Evolutionary conservation across 2,888 invertebrate genomes (phyloP), one percentile per base, ranked within the genome.

Genomic region (Argyresthia albistria): DNA sequence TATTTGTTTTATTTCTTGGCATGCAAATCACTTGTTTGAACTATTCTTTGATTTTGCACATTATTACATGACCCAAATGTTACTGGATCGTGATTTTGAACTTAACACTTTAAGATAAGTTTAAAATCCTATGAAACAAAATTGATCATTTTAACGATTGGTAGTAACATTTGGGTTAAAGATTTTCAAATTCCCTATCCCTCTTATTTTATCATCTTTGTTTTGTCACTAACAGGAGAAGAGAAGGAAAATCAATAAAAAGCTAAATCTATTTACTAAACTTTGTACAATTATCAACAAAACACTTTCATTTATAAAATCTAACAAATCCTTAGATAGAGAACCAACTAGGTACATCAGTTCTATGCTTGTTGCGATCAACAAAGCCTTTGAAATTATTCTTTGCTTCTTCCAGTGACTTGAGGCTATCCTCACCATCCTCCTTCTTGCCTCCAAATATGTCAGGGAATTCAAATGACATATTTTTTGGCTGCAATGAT

Each of bases 301-400:
- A 25, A 25, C 25, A 4, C 25, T 25, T 25, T 25, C 6, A 4
- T 37, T n/a, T 52, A 11, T 39, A 36, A 25, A 39, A 14, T 39
- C 25, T 47, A 15, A 42, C 25, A 8, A 8, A 14, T 15, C 1
- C 39, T 11, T 89, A 94, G 65, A 93, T 88, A 36, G 92, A 90
- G 76, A 91, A 95, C 95, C 95, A 96, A 56, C 93, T 92, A 6
- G 95, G 95, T 46, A 93, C 80, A 64, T 93, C 93, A 46, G 92
- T 90, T 66, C 93, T 87, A 55, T 91, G 79, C 74, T 92, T 92
- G 66, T 92, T 93, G 58, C 89, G 87, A 1, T 91, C 86, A 53
- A 92, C 66, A 63, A 89, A 93, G 11, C 84, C 70, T 64, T 90
- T 86, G 60, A 89, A 91, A 1, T 82, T 84, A 47, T 90, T 79